Evolutionary conservation across 2,888 invertebrate genomes (phyloP).

Genomic region (Leptogaster cylindrica): DNA sequence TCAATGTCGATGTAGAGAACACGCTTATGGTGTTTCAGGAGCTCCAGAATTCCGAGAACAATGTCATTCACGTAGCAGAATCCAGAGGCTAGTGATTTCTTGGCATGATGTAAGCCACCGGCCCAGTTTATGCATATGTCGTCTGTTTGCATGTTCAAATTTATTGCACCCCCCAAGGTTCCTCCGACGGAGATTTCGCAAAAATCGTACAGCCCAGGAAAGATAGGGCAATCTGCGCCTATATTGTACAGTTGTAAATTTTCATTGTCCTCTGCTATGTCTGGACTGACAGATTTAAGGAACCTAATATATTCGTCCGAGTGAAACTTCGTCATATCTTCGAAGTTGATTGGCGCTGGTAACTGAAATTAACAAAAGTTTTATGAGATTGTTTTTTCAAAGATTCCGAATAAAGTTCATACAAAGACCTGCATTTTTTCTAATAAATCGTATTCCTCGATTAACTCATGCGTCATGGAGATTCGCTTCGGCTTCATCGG

Average conservation of each 20-base stretch:
- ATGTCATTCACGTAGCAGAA: conserved; percentile 99
- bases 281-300: conserved; percentile 93
- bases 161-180: conserved; percentile 98
- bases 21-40: conserved; percentile 96
- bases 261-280: conserved; percentile 99
- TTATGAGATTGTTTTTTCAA: background rate
- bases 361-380: conserved; percentile 67
- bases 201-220: conserved; percentile 99
- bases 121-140: conserved; percentile 99
- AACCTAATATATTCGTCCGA: conserved; percentile 99
- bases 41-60: conserved; percentile 94
- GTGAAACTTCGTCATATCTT: conserved; percentile 99
- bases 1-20: conserved; percentile 99
- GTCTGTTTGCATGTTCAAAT: conserved; percentile 96
- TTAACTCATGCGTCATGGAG: conserved; percentile 98
- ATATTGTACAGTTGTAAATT: conserved; percentile 99
- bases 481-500: conserved; percentile 99
- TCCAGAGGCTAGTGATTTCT: conserved; percentile 98
- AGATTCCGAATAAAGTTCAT: conserved; percentile 62
- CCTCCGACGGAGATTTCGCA: conserved; percentile 98
- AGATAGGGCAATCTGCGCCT: conserved; percentile 99
- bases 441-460: conserved; percentile 98
- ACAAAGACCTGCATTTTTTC: conserved; percentile 99
- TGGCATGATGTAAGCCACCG: conserved; percentile 98
- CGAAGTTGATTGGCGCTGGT: conserved; percentile 97